Percentiles rank a stretch among this genome's conserved stretches.
phyloP scores from a whole-genome alignment of 2,797 vertebrate species.

The Syngnathus rostellatus region DNA sequence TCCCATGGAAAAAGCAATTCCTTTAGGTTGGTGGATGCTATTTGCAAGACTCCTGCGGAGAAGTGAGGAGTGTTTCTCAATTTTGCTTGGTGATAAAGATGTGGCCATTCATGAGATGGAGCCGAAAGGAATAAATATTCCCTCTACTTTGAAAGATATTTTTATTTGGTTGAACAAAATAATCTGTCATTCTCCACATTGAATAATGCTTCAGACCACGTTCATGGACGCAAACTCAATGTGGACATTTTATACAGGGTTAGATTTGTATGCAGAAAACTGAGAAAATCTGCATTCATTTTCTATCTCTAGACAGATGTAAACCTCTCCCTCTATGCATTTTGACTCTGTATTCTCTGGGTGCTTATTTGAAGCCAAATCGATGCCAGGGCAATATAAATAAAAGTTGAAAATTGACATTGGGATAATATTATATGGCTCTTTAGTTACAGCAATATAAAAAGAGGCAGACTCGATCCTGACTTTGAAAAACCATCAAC shows the following conservation, averaged over 20 bases:
- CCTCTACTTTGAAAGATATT: constrained; percentile 28
- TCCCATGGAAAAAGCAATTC: constrained; percentile 35
- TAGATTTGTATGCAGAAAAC: background rate
- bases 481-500: constrained; percentile 12
- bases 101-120: constrained; percentile 20
- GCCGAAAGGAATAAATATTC: constrained; percentile 8
- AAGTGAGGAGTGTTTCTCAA: constrained; percentile 30
- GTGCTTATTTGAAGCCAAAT: constrained; percentile 28
- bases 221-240: background rate
- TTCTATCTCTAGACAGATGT: background rate
- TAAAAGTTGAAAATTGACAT: constrained; percentile 5
- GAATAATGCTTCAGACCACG: constrained; percentile 13
- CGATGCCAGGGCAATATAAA: background rate
- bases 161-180: constrained; percentile 30
- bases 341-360: constrained; percentile 4
- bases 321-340: background rate
- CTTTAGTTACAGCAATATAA: constrained; percentile 6
- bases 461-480: constrained; percentile 1
- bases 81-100: constrained; percentile 29
- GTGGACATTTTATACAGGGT: background rate
- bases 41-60: constrained; percentile 41
- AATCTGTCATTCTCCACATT: constrained; percentile 17
- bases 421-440: background rate
- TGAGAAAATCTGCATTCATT: background rate
- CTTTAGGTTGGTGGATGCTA: constrained; percentile 33